These are phyloP conservation scores for Notolepis coatsorum DNA, from an alignment of 2,797 vertebrate species.

Conservation along the genomic window DNA sequence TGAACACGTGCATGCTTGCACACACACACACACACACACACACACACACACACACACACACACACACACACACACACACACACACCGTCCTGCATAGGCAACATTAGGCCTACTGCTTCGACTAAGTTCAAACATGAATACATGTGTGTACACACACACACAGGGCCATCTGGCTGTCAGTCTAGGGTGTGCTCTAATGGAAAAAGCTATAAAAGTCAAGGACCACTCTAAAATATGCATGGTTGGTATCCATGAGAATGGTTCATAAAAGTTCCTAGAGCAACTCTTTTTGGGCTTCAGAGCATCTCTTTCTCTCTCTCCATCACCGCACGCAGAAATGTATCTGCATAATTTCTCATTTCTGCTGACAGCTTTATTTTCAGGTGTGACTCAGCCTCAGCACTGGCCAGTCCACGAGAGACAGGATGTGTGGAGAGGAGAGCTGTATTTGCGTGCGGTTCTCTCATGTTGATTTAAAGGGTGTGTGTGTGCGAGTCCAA, in stretches of 20 bases:
- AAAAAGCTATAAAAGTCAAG: slow-evolving; percentile 59
- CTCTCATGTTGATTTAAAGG: slow-evolving; percentile 41
- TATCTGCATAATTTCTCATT: slow-evolving; percentile 17
- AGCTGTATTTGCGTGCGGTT: slow-evolving; percentile 35
- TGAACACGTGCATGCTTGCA: slow-evolving; percentile 19
- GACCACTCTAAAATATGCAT: slow-evolving; percentile 60
- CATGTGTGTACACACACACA: background rate
- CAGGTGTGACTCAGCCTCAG: slow-evolving; percentile 56
- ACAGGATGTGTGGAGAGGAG: slow-evolving; percentile 42
- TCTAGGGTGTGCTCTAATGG: slow-evolving; percentile 48
- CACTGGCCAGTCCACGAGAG: slow-evolving; percentile 19
- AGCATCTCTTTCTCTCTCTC: slow-evolving; percentile 1
- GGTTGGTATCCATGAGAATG: slow-evolving; percentile 49
- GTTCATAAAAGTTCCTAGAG: slow-evolving; percentile 18
- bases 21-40: background rate
- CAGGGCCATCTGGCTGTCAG: slow-evolving; percentile 38
- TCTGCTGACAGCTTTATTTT: slow-evolving; percentile 42
- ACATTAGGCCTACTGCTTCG: slow-evolving; percentile 5
- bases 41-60: slow-evolving; percentile 7
- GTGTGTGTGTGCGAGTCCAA: slow-evolving; percentile 35
- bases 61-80: slow-evolving; percentile 5
- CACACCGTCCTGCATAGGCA: slow-evolving; percentile 9
- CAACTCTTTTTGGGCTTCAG: slow-evolving; percentile 13
- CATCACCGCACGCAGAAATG: background rate
- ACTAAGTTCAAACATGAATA: background rate